Evolutionary conservation across 2,888 invertebrate genomes (phyloP).

Genomic region (Tillus elongatus): DNA sequence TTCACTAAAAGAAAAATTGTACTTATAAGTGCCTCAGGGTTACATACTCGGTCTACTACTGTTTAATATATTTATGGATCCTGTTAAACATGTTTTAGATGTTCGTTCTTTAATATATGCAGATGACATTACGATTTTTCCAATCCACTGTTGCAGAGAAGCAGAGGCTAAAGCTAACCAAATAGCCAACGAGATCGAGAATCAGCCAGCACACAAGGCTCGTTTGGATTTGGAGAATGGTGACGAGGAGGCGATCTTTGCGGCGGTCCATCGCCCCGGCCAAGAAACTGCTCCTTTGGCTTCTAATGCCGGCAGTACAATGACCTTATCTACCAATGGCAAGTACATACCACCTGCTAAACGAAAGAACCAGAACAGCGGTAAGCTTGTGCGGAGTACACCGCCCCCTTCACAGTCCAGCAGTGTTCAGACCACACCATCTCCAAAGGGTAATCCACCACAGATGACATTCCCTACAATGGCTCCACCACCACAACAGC

Average conservation of each 20-base stretch:
- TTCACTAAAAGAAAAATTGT: too few species aligned
- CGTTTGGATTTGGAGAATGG: slow-evolving; percentile 84
- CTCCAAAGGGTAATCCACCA: slow-evolving; percentile 29
- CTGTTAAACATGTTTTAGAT: too few species aligned
- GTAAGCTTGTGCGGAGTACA: slow-evolving; percentile 58
- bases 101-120: too few species aligned
- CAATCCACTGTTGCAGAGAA: slow-evolving; percentile 42
- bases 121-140: too few species aligned
- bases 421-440: slow-evolving; percentile 36
- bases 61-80: too few species aligned
- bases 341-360: slow-evolving; percentile 68
- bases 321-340: slow-evolving; percentile 7
- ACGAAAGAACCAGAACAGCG: slow-evolving; percentile 57
- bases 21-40: too few species aligned
- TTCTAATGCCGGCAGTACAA: too few species aligned
- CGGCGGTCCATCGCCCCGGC: slow-evolving; percentile 62
- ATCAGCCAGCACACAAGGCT: slow-evolving; percentile 69
- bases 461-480: slow-evolving; percentile 14
- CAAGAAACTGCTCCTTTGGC: slow-evolving; percentile 11
- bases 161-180: slow-evolving; percentile 80
- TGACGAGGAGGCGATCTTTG: slow-evolving; percentile 80
- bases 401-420: slow-evolving; percentile 43
- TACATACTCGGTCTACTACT: too few species aligned
- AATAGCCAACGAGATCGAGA: slow-evolving; percentile 90
- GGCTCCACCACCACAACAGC: slow-evolving; percentile 20